Conservation (phyloP, 2,113 vertebrate genomes). For the Hemichromis elongatus region DNA sequence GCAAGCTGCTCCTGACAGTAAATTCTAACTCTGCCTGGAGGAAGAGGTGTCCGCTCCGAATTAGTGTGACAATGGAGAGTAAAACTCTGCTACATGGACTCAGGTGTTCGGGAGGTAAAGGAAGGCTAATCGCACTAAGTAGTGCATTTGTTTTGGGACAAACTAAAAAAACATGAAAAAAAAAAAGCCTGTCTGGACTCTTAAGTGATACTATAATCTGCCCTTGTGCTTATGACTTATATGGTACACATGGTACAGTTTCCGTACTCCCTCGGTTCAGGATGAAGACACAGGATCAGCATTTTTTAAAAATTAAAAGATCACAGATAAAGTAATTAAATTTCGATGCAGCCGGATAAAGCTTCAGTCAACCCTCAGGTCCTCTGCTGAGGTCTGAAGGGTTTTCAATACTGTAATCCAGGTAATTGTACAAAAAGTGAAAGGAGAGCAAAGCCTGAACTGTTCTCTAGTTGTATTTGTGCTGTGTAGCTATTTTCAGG, state of each 20-base stretch:
- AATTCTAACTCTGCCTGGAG: conserved; percentile 35
- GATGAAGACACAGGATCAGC: not conserved
- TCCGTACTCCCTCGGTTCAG: not conserved
- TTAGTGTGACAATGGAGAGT: not conserved
- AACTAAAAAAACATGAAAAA: conserved; percentile 11
- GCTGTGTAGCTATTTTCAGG: conserved; percentile 20
- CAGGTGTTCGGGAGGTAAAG: not conserved
- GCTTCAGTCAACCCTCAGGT: not conserved
- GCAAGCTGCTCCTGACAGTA: conserved; percentile 50
- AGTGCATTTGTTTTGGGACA: conserved; percentile 29
- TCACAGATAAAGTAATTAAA: not conserved
- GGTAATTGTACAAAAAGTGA: conserved; percentile 32
- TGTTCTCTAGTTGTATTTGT: conserved; percentile 19
- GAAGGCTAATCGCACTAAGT: conserved; percentile 32
- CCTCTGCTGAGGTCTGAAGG: not conserved
- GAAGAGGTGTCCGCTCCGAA: conserved; percentile 19
- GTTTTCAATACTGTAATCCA: not conserved
- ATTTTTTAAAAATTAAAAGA: not conserved
- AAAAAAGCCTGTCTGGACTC: not conserved
- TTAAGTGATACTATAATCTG: conserved; percentile 6
- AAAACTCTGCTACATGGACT: not conserved
- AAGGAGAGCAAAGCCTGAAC: not conserved
- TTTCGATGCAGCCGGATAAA: not conserved
- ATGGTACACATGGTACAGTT: not conserved
- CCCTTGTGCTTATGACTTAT: not conserved